These are phyloP conservation scores for Frankliniella fusca DNA, from an alignment of 2,888 invertebrate species.

Conservation along the genomic window DNA sequence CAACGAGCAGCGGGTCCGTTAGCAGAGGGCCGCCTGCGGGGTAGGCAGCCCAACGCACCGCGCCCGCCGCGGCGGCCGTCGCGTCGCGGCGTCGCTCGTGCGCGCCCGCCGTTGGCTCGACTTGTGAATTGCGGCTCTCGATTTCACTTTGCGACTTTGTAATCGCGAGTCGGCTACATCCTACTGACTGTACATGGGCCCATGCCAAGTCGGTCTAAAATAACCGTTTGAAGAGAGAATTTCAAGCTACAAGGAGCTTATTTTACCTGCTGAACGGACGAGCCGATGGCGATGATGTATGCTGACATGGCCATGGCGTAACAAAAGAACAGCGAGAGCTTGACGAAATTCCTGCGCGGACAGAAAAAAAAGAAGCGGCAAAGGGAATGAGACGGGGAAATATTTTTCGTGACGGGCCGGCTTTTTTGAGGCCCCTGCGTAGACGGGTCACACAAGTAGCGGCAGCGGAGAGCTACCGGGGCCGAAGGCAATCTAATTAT, in stretches of 20 bases:
- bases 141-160: too few relatives aligned
- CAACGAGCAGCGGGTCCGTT: neutral
- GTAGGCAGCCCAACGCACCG: neutral
- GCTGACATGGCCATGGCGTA: conserved; percentile 46
- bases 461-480: neutral
- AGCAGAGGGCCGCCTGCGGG: neutral
- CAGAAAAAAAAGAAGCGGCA: neutral
- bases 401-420: neutral
- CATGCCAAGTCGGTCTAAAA: too few relatives aligned
- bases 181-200: too few relatives aligned
- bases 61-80: neutral
- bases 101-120: neutral
- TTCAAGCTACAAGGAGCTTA: too few relatives aligned
- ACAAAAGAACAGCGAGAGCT: conserved; percentile 4
- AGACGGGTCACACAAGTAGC: neutral
- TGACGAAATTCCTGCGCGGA: neutral
- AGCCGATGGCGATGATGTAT: conserved; percentile 70
- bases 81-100: neutral
- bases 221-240: too few relatives aligned
- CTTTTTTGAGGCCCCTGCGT: neutral
- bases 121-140: too few relatives aligned
- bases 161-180: too few relatives aligned
- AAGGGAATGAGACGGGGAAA: neutral
- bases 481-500: conserved; percentile 17
- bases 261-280: conserved; percentile 59